Evolutionary conservation across 2,113 vertebrate genomes (phyloP).

Genomic region (Gymnogyps californianus): DNA sequence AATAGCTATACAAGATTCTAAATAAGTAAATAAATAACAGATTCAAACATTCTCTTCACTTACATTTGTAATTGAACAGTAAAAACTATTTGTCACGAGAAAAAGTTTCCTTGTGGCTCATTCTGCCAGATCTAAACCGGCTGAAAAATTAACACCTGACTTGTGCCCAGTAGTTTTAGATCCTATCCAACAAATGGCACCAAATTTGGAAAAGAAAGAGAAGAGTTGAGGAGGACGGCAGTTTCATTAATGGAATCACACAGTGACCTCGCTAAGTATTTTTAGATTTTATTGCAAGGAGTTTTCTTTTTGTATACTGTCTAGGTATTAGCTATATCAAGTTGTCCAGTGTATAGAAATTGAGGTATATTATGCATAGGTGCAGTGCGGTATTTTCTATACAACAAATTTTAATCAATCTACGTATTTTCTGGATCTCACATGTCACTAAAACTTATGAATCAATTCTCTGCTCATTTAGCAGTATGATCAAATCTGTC

Average conservation of each 20-base stretch:
- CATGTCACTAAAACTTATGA: background rate
- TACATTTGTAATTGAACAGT: background rate
- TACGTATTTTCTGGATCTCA: background rate
- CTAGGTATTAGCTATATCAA: rapidly evolving
- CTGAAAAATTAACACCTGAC: background rate
- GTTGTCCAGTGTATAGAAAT: background rate
- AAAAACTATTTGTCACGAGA: background rate
- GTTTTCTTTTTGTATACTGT: background rate
- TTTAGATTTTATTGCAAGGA: background rate
- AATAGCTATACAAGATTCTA: background rate
- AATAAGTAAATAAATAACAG: background rate
- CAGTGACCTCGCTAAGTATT: background rate
- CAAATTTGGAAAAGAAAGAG: background rate
- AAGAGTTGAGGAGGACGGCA: background rate
- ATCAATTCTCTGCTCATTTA: background rate
- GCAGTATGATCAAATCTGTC: background rate
- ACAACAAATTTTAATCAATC: background rate
- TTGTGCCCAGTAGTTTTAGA: background rate
- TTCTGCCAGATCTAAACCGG: background rate
- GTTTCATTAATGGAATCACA: background rate
- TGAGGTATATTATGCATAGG: background rate
- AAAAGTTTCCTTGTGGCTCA: background rate
- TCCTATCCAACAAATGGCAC: background rate
- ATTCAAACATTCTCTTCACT: background rate
- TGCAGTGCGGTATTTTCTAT: background rate